phyloP scores from a whole-genome alignment of 1,140 invertebrate species.

The Pararge aegeria region DNA sequence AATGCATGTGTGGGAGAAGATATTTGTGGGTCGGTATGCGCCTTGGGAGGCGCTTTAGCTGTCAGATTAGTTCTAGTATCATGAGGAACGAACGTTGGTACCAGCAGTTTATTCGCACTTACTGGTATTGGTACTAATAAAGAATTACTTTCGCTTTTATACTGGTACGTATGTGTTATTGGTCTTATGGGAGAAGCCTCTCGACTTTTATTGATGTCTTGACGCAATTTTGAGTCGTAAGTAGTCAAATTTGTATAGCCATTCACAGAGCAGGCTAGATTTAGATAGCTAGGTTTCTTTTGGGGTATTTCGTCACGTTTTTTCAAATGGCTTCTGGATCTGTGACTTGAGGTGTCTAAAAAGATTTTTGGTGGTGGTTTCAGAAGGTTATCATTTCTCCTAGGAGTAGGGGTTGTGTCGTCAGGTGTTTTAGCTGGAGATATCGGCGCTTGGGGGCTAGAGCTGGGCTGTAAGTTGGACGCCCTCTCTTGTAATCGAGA shows the following conservation, averaged over 20 bases:
- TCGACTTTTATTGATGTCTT: constrained; percentile 84
- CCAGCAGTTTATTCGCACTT: constrained; percentile 71
- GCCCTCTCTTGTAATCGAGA: constrained; percentile 78
- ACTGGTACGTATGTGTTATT: constrained; percentile 78
- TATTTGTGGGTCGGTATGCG: constrained; percentile 69
- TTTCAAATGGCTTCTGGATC: constrained; percentile 61
- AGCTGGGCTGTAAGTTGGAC: constrained; percentile 51
- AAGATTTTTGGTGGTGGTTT: constrained; percentile 68
- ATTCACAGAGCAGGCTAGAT: constrained; percentile 93
- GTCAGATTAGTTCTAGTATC: constrained; percentile 72
- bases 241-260: constrained; percentile 92
- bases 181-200: constrained; percentile 85
- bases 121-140: constrained; percentile 76
- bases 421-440: constrained; percentile 58
- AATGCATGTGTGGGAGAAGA: constrained; percentile 63
- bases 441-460: constrained; percentile 39
- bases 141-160: constrained; percentile 81
- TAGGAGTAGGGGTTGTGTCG: constrained; percentile 56
- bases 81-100: constrained; percentile 70
- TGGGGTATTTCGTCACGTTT: constrained; percentile 62
- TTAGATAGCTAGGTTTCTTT: constrained; percentile 89
- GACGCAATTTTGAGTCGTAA: constrained; percentile 88
- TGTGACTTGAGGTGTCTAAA: constrained; percentile 59
- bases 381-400: constrained; percentile 57
- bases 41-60: constrained; percentile 72